Evolutionary conservation across 2,888 invertebrate genomes (phyloP), one percentile per base, ranked within the genome.

Genomic region (Sussaba pulchella): DNA sequence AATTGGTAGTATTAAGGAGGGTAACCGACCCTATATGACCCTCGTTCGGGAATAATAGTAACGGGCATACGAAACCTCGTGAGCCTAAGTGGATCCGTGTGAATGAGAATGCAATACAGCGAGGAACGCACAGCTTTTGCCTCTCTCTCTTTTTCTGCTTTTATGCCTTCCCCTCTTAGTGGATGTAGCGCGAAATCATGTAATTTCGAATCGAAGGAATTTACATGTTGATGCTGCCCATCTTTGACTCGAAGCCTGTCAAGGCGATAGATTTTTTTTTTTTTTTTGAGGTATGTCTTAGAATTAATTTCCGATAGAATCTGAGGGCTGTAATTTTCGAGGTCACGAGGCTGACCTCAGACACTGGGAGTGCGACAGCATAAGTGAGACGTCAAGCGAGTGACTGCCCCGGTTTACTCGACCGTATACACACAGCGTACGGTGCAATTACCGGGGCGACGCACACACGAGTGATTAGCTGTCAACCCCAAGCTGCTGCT

Each of bases 401-500:
- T 43, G 45, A 43, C 69, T 41, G 31, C 10, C 26, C 41, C 12
- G 57, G 52, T 63, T 52, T 43, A 72, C 63, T 54, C 52, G 26
- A 54, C 52, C 72, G 54, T 36, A 17, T 43, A 63, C 52, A 52
- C 50, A 64, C 39, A 54, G 36, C 43, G n/a, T 64, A 57, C 21
- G 43, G 39, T 50, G 74, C 74, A 67, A 75, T 75, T 75, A 75
- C 67, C 21, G 12, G 66, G 54, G 39, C 47, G 41, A 57, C 57
- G 24, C 74, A 59, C 67, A 64, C 74, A 45, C 57, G 66, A 67
- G 67, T 75, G 74, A 67, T 75, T 67, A 67, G 67, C 66, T 67
- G 67, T 75, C 67, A 75, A 64, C 45, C n/a, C 64, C 36, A 67
- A 36, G 57, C 21, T 36, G n/a, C 43, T 36, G 64, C 43, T 21